Conservation (phyloP, 1,140 invertebrate species). For the Ctenoplectra terminalis region DNA sequence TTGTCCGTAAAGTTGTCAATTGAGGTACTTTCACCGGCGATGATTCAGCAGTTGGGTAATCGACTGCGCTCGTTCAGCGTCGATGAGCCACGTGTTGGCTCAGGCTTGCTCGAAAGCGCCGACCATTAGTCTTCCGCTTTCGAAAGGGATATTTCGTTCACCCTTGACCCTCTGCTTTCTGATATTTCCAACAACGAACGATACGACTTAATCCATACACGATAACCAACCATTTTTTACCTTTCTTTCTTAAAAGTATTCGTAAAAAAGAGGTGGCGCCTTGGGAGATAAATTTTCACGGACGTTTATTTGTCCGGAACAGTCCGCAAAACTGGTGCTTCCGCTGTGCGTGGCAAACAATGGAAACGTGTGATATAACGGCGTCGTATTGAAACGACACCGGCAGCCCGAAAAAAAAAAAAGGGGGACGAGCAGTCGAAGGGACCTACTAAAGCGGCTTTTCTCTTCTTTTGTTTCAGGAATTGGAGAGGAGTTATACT, state of each 20-base stretch:
- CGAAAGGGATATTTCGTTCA: neutral
- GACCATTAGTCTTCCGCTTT: slow-evolving; percentile 8
- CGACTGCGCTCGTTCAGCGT: neutral
- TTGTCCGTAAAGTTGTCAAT: neutral
- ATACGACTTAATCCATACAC: neutral
- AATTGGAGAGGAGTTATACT: slow-evolving; percentile 76
- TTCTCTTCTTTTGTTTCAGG: slow-evolving; percentile 68
- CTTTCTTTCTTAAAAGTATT: neutral
- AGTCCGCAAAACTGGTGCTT: neutral
- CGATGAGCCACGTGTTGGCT: neutral
- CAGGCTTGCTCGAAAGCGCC: too few relatives aligned
- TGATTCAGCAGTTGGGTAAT: slow-evolving; percentile 20
- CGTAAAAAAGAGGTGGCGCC: neutral
- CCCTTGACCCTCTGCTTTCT: neutral
- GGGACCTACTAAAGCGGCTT: slow-evolving; percentile 30
- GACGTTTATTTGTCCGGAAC: slow-evolving; percentile 12
- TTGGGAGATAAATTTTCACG: neutral
- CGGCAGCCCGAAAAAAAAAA: neutral
- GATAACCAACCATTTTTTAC: neutral
- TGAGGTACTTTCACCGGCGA: neutral
- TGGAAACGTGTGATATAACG: neutral
- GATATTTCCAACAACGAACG: slow-evolving; percentile 6
- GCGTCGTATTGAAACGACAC: slow-evolving; percentile 19
- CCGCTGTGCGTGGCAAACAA: neutral
- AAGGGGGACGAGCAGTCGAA: neutral